Conservation (phyloP, 2,797 vertebrate species). For the Myotis findleyi region DNA sequence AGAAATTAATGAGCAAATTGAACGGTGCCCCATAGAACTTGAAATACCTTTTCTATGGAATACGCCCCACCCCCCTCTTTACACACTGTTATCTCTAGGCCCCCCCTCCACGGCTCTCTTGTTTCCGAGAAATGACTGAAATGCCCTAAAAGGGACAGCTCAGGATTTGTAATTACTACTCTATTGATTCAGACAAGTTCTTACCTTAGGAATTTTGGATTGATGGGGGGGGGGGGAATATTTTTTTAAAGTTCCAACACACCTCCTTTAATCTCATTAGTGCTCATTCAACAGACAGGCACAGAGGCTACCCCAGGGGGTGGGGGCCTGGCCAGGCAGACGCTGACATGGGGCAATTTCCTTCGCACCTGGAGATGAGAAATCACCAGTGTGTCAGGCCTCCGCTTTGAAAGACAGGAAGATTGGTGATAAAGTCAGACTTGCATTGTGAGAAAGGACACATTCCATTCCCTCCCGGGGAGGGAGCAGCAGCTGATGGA, state of each 20-base stretch:
- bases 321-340: not conserved
- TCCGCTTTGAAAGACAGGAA: conserved; percentile 72
- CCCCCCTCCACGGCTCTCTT: not conserved
- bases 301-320: conserved; percentile 1
- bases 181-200: conserved; percentile 55
- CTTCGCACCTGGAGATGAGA: conserved; percentile 81
- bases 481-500: not conserved
- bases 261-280: conserved; percentile 80
- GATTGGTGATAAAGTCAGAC: conserved; percentile 67
- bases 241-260: conserved; percentile 45
- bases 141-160: conserved; percentile 59
- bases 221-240: not conserved
- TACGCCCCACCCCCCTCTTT: not conserved
- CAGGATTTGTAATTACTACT: conserved; percentile 48
- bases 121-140: conserved; percentile 47
- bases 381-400: conserved; percentile 72
- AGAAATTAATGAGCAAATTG: not conserved
- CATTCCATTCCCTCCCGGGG: conserved; percentile 46
- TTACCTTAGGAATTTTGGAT: conserved; percentile 67
- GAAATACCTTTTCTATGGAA: not conserved
- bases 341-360: conserved; percentile 75
- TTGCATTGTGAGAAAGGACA: not conserved
- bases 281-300: conserved; percentile 67
- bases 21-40: not conserved
- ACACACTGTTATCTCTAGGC: not conserved